Evolutionary conservation across 2,113 vertebrate species (phyloP).

Genomic region (Turnix velox): DNA sequence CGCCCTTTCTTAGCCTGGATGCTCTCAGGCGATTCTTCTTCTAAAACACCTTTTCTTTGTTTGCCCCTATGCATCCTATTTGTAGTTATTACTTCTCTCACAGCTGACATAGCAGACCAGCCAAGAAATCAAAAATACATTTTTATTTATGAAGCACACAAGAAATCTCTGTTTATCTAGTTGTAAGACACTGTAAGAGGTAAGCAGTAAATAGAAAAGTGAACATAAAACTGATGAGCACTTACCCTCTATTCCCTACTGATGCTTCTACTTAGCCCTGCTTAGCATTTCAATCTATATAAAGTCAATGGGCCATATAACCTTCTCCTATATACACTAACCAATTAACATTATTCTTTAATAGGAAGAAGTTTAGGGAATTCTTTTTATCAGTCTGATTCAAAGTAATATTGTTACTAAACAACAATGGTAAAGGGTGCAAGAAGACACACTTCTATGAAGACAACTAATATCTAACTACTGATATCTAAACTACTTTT

Average conservation of each 20-base stretch:
- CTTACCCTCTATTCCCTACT: conserved; percentile 63
- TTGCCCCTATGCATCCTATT: background rate
- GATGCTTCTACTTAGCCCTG: conserved; percentile 65
- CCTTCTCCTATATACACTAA: conserved; percentile 60
- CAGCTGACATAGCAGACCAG: background rate
- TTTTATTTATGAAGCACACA: conserved; percentile 38
- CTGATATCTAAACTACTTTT: background rate
- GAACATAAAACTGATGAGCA: conserved; percentile 67
- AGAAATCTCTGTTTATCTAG: conserved; percentile 26
- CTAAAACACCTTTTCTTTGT: background rate
- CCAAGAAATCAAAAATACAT: background rate
- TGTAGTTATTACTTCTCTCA: background rate
- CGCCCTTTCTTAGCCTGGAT: background rate
- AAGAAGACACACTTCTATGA: background rate
- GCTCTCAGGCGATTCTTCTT: background rate
- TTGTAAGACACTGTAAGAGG: conserved; percentile 66
- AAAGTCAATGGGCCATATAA: conserved; percentile 73
- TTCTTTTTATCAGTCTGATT: conserved; percentile 45
- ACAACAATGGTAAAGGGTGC: background rate
- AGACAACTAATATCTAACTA: background rate
- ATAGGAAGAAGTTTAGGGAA: conserved; percentile 64
- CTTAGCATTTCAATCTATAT: conserved; percentile 76
- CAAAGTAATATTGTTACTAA: conserved; percentile 36
- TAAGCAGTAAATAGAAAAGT: conserved; percentile 69
- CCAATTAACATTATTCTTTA: conserved; percentile 71